Evolutionary conservation across 2,888 invertebrate genomes (phyloP).

Genomic region (Temnothorax ravouxi): DNA sequence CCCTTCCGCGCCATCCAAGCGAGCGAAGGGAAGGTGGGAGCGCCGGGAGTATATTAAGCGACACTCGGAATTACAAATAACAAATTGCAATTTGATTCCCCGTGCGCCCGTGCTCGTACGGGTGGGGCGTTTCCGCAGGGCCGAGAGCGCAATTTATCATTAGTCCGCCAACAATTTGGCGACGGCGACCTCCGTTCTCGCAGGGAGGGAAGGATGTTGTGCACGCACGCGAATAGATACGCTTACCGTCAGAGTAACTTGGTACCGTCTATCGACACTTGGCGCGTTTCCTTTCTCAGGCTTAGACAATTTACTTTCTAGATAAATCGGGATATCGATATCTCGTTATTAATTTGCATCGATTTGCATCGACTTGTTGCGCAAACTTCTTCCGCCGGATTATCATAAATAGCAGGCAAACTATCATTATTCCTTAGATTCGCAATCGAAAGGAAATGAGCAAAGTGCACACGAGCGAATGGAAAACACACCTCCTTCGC

Average conservation of each 20-base stretch:
- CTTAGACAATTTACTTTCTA: background rate
- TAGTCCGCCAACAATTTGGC: constrained; percentile 85
- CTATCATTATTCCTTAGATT: constrained; percentile 9
- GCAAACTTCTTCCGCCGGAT: background rate
- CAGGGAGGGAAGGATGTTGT: constrained; percentile 46
- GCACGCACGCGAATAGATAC: constrained; percentile 12
- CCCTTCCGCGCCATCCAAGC: constrained; percentile 74
- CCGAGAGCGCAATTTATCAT: constrained; percentile 86
- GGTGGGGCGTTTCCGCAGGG: constrained; percentile 68
- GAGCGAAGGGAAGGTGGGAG: constrained; percentile 71
- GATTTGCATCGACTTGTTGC: constrained; percentile 28
- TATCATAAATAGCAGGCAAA: background rate
- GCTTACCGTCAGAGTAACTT: background rate
- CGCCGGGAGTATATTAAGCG: constrained; percentile 85
- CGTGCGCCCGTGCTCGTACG: constrained; percentile 73
- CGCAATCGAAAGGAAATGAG: background rate
- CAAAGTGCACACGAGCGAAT: background rate
- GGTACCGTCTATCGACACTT: too few relatives aligned
- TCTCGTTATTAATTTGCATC: constrained; percentile 1
- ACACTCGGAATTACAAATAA: constrained; percentile 87
- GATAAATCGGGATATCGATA: background rate
- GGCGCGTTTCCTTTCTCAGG: background rate
- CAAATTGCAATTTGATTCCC: constrained; percentile 87
- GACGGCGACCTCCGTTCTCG: constrained; percentile 77
- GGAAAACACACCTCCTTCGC: background rate